Conservation (phyloP, 2,888 invertebrate species). For the Ischnus inquisitorius region DNA sequence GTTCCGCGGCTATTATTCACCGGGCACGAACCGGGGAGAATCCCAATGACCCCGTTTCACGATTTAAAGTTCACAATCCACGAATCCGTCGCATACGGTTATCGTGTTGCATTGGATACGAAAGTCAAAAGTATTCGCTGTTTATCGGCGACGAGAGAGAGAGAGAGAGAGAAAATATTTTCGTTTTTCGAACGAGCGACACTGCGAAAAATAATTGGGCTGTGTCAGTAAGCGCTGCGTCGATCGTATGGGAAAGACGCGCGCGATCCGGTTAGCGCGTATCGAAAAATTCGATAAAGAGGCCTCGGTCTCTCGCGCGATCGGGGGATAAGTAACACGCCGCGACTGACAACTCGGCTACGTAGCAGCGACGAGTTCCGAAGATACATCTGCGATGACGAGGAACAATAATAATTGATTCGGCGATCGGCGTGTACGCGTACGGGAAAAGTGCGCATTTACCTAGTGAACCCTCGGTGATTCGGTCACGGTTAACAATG, state of each 20-base stretch:
- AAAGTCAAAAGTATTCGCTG: no score
- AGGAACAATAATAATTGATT: background rate
- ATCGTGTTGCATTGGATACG: background rate
- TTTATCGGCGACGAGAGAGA: no score
- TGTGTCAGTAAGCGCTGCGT: no score
- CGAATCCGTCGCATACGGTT: background rate
- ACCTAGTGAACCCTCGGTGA: constrained; percentile 53
- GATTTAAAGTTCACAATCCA: constrained; percentile 39
- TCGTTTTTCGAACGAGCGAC: background rate
- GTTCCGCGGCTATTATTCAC: constrained; percentile 14
- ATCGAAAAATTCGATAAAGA: no score
- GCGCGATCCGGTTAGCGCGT: no score
- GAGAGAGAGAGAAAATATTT: no score
- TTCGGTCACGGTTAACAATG: background rate
- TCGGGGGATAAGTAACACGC: no score
- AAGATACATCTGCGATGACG: background rate
- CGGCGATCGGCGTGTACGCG: background rate
- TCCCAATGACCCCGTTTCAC: constrained; percentile 49
- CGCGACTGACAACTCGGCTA: background rate
- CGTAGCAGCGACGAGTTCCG: background rate
- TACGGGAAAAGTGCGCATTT: constrained; percentile 32
- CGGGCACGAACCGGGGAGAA: background rate
- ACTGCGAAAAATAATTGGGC: no score
- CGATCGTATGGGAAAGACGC: no score
- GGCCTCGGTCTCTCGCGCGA: no score